Percentiles rank a stretch among this genome's conserved stretches.
Conservation (phyloP, 2,888 invertebrate genomes). For the Oasisia sp. region DNA sequence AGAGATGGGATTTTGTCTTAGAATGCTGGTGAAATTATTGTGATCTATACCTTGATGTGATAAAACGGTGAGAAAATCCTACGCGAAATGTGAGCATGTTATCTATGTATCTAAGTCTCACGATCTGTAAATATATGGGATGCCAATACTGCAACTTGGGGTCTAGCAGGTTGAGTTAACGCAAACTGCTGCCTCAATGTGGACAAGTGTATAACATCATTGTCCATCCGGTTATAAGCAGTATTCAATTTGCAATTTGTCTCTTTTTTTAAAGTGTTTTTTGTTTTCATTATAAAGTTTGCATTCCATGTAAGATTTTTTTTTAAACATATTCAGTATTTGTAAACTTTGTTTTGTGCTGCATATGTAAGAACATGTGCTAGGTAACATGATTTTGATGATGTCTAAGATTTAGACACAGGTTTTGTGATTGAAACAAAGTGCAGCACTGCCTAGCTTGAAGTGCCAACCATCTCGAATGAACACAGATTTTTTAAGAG, state of each 20-base stretch:
- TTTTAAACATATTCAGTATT: conserved; percentile 1
- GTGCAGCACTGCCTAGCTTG: not conserved
- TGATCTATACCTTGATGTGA: not conserved
- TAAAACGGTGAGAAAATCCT: not conserved
- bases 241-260: not conserved
- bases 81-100: not conserved
- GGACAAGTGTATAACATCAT: not conserved
- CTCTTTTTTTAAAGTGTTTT: not conserved
- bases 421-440: not conserved
- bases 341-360: not conserved
- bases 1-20: not conserved
- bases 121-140: not conserved
- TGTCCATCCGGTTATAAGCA: not conserved
- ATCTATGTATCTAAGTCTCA: not conserved
- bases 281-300: not conserved
- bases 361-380: not conserved
- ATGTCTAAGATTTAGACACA: not conserved
- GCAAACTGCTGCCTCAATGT: not conserved
- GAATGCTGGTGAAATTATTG: not conserved
- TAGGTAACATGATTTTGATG: not conserved
- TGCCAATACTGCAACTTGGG: not conserved
- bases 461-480: not conserved
- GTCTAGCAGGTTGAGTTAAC: not conserved
- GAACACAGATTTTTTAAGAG: not conserved
- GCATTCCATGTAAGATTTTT: not conserved